Conservation (phyloP, 2,797 vertebrate genomes). For the Acropternis orthonyx region DNA sequence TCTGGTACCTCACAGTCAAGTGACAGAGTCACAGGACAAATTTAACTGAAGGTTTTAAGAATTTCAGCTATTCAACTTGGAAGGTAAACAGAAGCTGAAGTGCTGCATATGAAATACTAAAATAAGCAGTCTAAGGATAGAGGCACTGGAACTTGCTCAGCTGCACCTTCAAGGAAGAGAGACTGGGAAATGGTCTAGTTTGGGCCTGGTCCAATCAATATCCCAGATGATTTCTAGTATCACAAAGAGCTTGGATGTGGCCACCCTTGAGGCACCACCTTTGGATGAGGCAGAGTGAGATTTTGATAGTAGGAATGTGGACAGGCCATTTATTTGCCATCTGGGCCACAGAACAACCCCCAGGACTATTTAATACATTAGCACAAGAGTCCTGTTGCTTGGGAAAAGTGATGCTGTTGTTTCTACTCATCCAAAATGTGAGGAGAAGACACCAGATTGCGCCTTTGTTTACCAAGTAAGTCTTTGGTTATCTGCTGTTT, state of each 20-base stretch:
- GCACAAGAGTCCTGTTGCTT: neutral
- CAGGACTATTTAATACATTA: neutral
- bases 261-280: neutral
- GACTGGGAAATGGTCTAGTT: neutral
- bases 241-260: neutral
- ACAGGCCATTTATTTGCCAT: neutral
- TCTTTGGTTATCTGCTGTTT: neutral
- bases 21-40: neutral
- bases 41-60: conserved; percentile 37
- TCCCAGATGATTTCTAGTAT: neutral
- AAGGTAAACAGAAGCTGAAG: neutral
- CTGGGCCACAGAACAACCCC: neutral
- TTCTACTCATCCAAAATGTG: neutral
- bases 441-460: neutral
- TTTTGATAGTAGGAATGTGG: neutral
- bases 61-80: neutral
- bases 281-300: neutral
- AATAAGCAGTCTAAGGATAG: neutral
- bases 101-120: neutral
- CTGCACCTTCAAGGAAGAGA: neutral
- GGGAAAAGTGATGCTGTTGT: neutral
- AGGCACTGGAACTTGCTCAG: neutral
- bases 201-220: neutral
- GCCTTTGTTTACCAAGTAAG: neutral
- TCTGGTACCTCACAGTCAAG: conserved; percentile 41